Percentiles rank a stretch among this genome's conserved stretches.
phyloP scores from a whole-genome alignment of 2,797 vertebrate species.

The Kryptolebias ocellatus region DNA sequence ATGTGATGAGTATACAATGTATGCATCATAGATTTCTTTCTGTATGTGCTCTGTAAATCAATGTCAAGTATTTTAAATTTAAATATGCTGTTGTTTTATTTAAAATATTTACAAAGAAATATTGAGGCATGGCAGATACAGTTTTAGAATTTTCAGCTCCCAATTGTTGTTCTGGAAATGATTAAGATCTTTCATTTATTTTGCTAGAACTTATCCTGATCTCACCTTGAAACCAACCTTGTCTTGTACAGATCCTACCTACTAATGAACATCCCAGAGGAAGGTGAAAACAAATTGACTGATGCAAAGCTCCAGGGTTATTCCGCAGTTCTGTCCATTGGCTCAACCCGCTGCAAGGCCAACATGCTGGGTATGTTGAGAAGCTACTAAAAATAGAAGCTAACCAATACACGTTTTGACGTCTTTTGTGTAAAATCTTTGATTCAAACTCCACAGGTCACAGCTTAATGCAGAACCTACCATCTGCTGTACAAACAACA shows the following conservation, averaged over 20 bases:
- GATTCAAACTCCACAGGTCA: constrained; percentile 80
- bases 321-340: constrained; percentile 92
- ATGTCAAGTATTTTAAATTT: too few species aligned
- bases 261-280: constrained; percentile 92
- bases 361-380: constrained; percentile 87
- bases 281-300: constrained; percentile 88
- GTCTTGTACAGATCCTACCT: constrained; percentile 87
- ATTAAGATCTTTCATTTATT: not conserved
- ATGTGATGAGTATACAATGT: too few species aligned
- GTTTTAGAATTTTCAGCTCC: not conserved
- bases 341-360: constrained; percentile 94
- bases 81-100: too few species aligned
- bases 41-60: too few species aligned
- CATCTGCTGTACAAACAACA: constrained; percentile 89
- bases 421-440: not conserved
- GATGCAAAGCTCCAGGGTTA: constrained; percentile 92
- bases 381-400: not conserved
- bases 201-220: not conserved
- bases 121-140: too few species aligned
- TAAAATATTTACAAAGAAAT: too few species aligned
- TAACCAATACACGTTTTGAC: not conserved
- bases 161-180: not conserved
- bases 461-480: constrained; percentile 92
- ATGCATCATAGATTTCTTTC: too few species aligned
- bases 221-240: constrained; percentile 2